Base-by-base conservation (phyloP, 2,888 invertebrate genomes). In the Bhutanitis thaidina region DNA sequence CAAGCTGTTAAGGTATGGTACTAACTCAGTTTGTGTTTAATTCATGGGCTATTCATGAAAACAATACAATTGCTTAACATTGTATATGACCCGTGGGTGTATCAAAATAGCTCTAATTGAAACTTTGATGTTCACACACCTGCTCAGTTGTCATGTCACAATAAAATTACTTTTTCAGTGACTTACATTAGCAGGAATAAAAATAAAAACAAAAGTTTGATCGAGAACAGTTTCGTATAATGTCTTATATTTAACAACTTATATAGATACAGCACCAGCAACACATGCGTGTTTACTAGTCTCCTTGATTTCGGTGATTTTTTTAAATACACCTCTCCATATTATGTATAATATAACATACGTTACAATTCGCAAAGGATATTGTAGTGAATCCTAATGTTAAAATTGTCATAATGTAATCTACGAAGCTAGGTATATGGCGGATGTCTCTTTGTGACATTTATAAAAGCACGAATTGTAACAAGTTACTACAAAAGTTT, bases 221-320 rank as follows among this genome's bases (percentile, higher is more conserved):
- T 83, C 71, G 77, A 80, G 83, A 85, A 81, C 74, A 68, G 71
- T 77, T 77, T 80, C 79, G 74, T 85, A 83, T 85, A 86, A 81
- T 85, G 77, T 75, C 71, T 75, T 77, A 75, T 60, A 69, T 68
- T 60, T 79, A 82, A 85, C 81, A 82, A 80, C 79, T 77, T 80
- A 80, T 67, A 80, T 67, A 77, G 72, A 78, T 69, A 73, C 71
- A 69, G 70, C 71, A 73, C 74, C 73, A 77, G 79, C 74, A 65
- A 73, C 59, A 66, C 64, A 62, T 65, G 62, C 64, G 66, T 38
- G 32, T 47, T 43, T 13, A 38, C 62, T 63, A 58, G 48, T 45
- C 41, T 49, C 40, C 13, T 27, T 20, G 12, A 34, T 46, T 16
- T 37, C 29, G 9, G 13, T 20, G 46, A 32, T 43, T 51, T 8